A percentile compares a stretch with the other conserved stretches of the same genome.
Evolutionary conservation across 2,113 vertebrate genomes (phyloP).

Genomic region (Monopterus albus): DNA sequence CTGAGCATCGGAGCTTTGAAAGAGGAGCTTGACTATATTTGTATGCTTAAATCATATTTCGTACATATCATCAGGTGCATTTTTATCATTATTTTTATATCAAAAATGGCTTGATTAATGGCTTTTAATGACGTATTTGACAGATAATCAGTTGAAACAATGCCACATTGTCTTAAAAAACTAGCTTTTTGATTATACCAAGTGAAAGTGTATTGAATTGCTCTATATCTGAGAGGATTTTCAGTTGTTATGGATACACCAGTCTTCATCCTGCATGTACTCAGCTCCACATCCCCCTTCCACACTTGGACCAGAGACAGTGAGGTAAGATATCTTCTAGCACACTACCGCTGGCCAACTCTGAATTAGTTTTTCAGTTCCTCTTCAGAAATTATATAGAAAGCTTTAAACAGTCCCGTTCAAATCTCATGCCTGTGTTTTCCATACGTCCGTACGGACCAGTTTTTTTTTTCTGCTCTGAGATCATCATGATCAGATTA

Average conservation of each 20-base stretch:
- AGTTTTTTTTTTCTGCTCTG: slow-evolving; percentile 27
- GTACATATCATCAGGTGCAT: background rate
- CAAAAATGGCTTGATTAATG: background rate
- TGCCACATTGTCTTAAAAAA: background rate
- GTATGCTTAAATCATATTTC: slow-evolving; percentile 2
- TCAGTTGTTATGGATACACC: slow-evolving; percentile 28
- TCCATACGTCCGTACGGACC: slow-evolving; percentile 53
- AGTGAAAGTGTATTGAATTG: background rate
- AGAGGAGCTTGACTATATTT: background rate
- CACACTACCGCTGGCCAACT: too few relatives aligned
- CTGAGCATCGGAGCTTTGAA: background rate
- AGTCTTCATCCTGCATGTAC: slow-evolving; percentile 7
- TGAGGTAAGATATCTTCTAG: too few relatives aligned
- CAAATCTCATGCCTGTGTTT: slow-evolving; percentile 37
- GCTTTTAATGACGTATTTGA: background rate
- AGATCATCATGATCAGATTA: slow-evolving; percentile 46
- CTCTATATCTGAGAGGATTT: background rate
- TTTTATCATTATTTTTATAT: background rate
- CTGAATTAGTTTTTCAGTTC: slow-evolving; percentile 15
- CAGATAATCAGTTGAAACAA: background rate
- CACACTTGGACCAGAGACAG: too few relatives aligned
- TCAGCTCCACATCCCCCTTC: background rate
- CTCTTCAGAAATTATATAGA: slow-evolving; percentile 28
- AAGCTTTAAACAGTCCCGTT: slow-evolving; percentile 19
- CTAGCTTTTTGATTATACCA: background rate